These are phyloP conservation scores for Diprion similis DNA, from an alignment of 1,140 invertebrate species.

Conservation along the genomic window DNA sequence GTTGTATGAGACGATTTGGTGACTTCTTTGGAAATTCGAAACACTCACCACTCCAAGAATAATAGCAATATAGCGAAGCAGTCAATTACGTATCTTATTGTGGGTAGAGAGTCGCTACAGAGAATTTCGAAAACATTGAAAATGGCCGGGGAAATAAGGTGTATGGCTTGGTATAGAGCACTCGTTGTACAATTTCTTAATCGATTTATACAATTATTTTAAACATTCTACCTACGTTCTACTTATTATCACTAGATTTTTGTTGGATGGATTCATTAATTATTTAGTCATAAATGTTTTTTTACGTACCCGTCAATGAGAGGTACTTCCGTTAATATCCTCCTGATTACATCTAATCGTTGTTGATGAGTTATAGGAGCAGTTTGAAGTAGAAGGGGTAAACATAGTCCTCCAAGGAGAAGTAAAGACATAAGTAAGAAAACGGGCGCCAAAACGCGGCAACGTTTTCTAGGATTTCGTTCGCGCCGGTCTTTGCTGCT, in stretches of 20 bases:
- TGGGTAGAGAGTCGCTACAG: too few relatives aligned
- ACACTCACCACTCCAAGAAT: too few relatives aligned
- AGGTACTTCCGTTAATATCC: slow-evolving; percentile 67
- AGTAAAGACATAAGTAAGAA: slow-evolving; percentile 56
- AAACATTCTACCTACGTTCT: background rate
- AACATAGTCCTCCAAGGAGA: slow-evolving; percentile 59
- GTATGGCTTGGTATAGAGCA: too few relatives aligned
- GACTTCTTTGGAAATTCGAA: too few relatives aligned
- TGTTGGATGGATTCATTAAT: slow-evolving; percentile 5
- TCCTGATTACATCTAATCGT: slow-evolving; percentile 63
- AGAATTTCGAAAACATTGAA: too few relatives aligned
- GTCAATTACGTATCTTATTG: too few relatives aligned
- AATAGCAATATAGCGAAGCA: too few relatives aligned
- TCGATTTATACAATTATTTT: too few relatives aligned
- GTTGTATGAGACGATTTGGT: too few relatives aligned
- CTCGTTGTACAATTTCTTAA: too few relatives aligned
- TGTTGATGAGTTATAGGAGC: slow-evolving; percentile 60
- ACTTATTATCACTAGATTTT: background rate
- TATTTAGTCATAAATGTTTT: background rate
- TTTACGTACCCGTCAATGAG: slow-evolving; percentile 67
- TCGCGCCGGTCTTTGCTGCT: slow-evolving; percentile 57
- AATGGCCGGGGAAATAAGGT: too few relatives aligned
- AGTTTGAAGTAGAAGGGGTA: slow-evolving; percentile 60
- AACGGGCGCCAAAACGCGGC: slow-evolving; percentile 56
- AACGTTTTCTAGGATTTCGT: slow-evolving; percentile 53